Percentiles rank a stretch among this genome's conserved stretches.
Conservation (phyloP, 2,797 vertebrate genomes). For the Hozukius guyotensis region DNA sequence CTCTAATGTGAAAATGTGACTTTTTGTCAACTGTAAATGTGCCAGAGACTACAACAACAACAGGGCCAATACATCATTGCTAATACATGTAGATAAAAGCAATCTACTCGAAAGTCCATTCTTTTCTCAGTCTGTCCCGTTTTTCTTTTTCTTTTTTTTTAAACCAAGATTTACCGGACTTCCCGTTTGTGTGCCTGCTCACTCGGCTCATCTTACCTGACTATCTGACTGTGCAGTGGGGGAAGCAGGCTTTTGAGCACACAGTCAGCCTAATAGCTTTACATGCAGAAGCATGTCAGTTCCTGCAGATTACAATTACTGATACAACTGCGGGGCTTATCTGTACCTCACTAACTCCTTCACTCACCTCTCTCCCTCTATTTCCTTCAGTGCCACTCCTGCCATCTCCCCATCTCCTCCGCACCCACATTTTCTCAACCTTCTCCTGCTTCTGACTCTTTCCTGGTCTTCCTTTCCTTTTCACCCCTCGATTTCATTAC, state of each 20-base stretch:
- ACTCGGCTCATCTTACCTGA: slow-evolving; percentile 8
- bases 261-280: slow-evolving; percentile 74
- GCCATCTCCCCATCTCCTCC: slow-evolving; percentile 9
- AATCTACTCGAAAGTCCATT: neutral
- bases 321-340: slow-evolving; percentile 77
- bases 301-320: slow-evolving; percentile 83
- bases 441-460: slow-evolving; percentile 2
- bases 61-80: too few relatives aligned
- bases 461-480: neutral
- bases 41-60: neutral
- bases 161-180: neutral
- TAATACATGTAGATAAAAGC: neutral
- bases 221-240: slow-evolving; percentile 24
- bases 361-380: slow-evolving; percentile 36
- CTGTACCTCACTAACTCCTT: slow-evolving; percentile 51
- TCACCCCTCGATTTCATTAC: neutral
- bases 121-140: neutral
- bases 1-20: neutral
- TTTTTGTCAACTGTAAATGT: neutral
- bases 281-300: slow-evolving; percentile 83
- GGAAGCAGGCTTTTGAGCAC: slow-evolving; percentile 36
- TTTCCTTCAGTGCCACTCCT: slow-evolving; percentile 42
- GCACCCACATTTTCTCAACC: slow-evolving; percentile 11
- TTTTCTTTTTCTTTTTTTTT: neutral
- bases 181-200: neutral